phyloP scores from a whole-genome alignment of 2,888 invertebrate species.

The Julus scandinavius region DNA sequence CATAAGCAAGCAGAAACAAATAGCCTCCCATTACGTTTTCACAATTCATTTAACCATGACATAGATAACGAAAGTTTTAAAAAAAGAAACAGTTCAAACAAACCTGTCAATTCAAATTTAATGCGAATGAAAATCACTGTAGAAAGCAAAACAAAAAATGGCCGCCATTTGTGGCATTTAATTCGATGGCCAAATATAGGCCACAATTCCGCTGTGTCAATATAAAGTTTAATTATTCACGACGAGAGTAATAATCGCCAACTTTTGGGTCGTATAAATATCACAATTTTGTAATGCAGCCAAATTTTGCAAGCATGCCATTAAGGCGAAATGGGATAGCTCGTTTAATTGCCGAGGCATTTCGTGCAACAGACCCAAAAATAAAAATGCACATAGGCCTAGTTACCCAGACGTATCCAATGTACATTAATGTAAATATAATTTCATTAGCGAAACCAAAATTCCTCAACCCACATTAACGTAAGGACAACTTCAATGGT shows the following conservation, averaged over 20 bases:
- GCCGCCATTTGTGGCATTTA: background rate
- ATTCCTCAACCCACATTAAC: conserved; percentile 7
- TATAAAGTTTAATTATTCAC: conserved; percentile 3
- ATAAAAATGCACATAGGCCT: conserved; percentile 4
- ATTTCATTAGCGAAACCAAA: background rate
- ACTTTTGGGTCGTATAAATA: background rate
- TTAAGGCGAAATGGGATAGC: background rate
- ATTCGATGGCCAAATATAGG: background rate
- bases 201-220: background rate
- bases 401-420: background rate
- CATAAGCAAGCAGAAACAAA: background rate
- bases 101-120: background rate
- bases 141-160: background rate
- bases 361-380: background rate
- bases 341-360: background rate
- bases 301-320: background rate
- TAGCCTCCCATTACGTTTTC: background rate
- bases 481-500: background rate
- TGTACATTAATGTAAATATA: conserved; percentile 20
- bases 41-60: conserved; percentile 11
- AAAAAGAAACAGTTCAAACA: background rate
- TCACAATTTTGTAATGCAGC: background rate
- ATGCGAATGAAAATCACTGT: background rate
- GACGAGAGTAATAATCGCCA: background rate
- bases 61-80: background rate